Percentiles rank a stretch among this genome's conserved stretches.
Conservation (phyloP, 1,140 invertebrate species). For the Gerris buenoi region DNA sequence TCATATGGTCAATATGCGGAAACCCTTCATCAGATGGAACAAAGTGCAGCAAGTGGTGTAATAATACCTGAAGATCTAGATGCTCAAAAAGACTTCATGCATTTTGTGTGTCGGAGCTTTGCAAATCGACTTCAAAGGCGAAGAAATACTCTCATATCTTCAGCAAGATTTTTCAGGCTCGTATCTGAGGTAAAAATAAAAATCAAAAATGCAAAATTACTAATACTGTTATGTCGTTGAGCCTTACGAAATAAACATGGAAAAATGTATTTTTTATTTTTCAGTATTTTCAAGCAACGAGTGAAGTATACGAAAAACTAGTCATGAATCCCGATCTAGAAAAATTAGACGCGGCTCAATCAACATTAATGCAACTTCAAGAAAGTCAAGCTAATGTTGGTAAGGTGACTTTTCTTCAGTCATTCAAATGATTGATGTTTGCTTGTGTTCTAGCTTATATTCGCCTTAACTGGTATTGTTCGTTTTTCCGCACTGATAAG, state of each 20-base stretch:
- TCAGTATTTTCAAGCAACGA: constrained; percentile 45
- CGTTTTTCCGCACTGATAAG: too few relatives aligned
- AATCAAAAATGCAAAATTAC: too few relatives aligned
- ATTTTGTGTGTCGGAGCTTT: constrained; percentile 62
- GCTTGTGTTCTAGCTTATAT: too few relatives aligned
- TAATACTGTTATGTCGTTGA: too few relatives aligned
- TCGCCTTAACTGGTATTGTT: too few relatives aligned
- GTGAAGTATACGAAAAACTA: constrained; percentile 47
- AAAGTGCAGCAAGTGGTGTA: constrained; percentile 34
- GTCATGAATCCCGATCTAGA: constrained; percentile 41
- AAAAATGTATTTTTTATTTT: too few relatives aligned
- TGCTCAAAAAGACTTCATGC: constrained; percentile 58
- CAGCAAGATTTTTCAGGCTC: constrained; percentile 55
- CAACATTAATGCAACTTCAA: constrained; percentile 38
- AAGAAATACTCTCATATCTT: constrained; percentile 58
- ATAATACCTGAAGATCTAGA: constrained; percentile 40
- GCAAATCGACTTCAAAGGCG: constrained; percentile 56
- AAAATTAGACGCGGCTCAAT: constrained; percentile 36
- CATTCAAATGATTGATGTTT: too few relatives aligned
- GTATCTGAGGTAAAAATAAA: constrained; percentile 44
- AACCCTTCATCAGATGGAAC: constrained; percentile 49
- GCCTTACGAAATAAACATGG: too few relatives aligned
- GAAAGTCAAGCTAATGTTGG: constrained; percentile 32
- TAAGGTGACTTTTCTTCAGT: constrained; percentile 20
- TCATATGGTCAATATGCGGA: constrained; percentile 61